phyloP scores from a whole-genome alignment of 2,797 vertebrate species.

The Vultur gryphus region DNA sequence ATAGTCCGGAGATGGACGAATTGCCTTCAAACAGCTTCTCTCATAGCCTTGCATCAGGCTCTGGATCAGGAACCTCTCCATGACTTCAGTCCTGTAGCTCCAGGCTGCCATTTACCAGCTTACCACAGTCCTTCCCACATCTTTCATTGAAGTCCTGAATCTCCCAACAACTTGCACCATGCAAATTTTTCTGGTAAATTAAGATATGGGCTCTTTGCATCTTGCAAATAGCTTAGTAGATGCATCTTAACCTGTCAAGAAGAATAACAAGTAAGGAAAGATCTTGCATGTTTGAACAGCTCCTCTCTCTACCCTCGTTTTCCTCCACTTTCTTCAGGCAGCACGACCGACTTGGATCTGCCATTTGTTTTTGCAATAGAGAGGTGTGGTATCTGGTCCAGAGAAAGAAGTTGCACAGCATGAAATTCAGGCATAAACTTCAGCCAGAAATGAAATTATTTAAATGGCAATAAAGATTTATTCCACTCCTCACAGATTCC shows the following conservation, averaged over 20 bases:
- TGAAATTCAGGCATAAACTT: neutral
- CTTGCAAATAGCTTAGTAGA: neutral
- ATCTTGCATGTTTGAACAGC: neutral
- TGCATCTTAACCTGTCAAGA: neutral
- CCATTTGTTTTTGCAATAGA: neutral
- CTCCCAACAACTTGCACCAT: fast-evolving
- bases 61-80: neutral
- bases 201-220: neutral
- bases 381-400: neutral
- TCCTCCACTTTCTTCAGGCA: neutral
- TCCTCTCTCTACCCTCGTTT: neutral
- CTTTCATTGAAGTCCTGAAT: neutral
- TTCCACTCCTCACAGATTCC: neutral
- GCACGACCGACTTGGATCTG: fast-evolving
- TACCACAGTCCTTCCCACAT: neutral
- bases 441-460: neutral
- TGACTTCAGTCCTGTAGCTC: neutral
- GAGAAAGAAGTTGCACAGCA: neutral
- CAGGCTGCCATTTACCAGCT: neutral
- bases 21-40: neutral
- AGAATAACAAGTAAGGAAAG: neutral
- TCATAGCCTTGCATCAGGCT: neutral
- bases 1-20: neutral
- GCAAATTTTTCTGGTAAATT: neutral
- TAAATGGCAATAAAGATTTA: neutral